Base-by-base conservation (phyloP, 2,888 invertebrate species). In the Pomacea canaliculata region DNA sequence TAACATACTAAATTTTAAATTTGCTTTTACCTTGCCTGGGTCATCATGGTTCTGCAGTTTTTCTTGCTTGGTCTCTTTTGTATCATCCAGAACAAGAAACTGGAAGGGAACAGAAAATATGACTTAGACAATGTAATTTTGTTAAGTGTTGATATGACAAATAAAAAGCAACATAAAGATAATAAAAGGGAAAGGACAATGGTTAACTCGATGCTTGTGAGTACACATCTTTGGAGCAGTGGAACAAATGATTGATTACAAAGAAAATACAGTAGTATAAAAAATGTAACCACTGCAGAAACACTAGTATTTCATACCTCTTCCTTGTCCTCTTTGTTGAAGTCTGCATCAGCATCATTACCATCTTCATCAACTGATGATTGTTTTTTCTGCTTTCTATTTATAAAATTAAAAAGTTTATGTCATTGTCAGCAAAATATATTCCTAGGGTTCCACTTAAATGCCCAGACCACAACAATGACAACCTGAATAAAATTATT, bases 361-460 rank as follows among this genome's bases (percentile, higher is more conserved):
- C 85, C 85, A 19, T 85, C 83, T 48, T 79, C 81, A 79, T 85
- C 84, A 18, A 80, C 82, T 60, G 85, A 81, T 13, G 83, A 76
- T 48, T 81, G 75, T 74, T 85, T 82, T 16, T 76, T 73, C 51
- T 82, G 79, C 56, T 83, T 87, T 88, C 85, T 89, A 89, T 88
- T 91, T 83, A 90, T 89, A 77, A 85, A 89, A 16, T 88, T 87
- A 27, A 91, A 82, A 60, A 90, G 79, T 68, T 91, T 90, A 62
- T 91, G 80, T 68, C 91, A 90, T 85, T 91, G 87, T 71, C 86
- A 85, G 7, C 91, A 90, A 77, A 91, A 84, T 59, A 87, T 85
- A 84, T 91, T 91, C 10, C 92, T 84, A 87, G 92, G 93, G 90
- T 96, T 23, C 95, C 48, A 96, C 91, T 89, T 89, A 81, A 46